Evolutionary conservation across 2,888 invertebrate species (phyloP), one percentile per base, ranked within the genome.

Genomic region (Caenorhabditis becei): DNA sequence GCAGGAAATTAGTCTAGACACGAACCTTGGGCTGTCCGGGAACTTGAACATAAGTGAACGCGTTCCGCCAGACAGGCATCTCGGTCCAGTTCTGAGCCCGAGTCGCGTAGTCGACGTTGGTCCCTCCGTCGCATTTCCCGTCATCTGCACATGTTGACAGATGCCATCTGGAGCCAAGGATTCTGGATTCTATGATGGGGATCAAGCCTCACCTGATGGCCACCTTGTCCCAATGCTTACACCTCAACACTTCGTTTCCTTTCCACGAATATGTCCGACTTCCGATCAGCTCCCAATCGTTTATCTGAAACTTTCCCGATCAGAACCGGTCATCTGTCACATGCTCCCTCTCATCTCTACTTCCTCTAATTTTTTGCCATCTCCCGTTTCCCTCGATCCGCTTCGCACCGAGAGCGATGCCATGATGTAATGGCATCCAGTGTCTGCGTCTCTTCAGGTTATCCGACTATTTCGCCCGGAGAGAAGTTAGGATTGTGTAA

Each of bases 141-240:
- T 47, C 53, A 26, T 69, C 72, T 7, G 41, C 26, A 26, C 85
- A 85, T 14, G 82, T 80, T 16, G 83, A 85, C 26, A 87, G 49
- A 63, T 87, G 85, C 85, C 87, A 86, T 80, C 86, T 86, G 77
- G 47, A 77, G 56, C 5, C 14, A 1, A 28, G 10, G 16, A 10
- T 18, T 23, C 7, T 44, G 44, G 16, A 14, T 7, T 62, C 23
- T 16, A 32, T 32, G 5, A 32, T 28, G 26, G 14, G 8, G 24
- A n/a, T 2, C 1, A n/a, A 16, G 44, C 16, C 59, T 20, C 47
- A 84, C 85, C 83, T 66, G 35, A 87, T 80, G 10, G 87, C 87
- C 11, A 87, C 87, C 62, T 83, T 82, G 61, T 87, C 85, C 87
- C 87, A 87, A 47, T 83, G 84, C 58, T 83, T 77, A 63, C 87